Percentiles rank a stretch among this genome's conserved stretches.
phyloP scores from a whole-genome alignment of 2,797 vertebrate genomes.

The Pteropus rufus region DNA sequence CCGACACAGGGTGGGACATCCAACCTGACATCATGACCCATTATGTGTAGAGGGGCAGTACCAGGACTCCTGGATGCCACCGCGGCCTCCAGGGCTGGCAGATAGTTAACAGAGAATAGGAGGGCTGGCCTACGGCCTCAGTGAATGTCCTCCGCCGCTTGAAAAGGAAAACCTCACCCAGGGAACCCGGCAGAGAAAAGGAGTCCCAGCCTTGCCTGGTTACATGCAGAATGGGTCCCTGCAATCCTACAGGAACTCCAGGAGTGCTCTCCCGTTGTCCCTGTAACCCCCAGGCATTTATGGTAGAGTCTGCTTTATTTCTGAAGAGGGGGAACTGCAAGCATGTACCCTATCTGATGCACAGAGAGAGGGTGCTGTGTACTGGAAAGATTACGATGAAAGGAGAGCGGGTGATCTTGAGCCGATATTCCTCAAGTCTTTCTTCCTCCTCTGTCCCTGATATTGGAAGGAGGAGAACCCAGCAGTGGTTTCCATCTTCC shows the following conservation, averaged over 20 bases:
- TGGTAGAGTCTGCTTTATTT: background rate
- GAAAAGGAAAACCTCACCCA: background rate
- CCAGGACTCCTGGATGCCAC: background rate
- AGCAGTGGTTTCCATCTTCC: background rate
- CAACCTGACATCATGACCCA: background rate
- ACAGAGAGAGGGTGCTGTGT: too few relatives aligned
- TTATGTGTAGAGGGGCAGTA: too few relatives aligned
- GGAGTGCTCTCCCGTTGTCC: rapidly evolving
- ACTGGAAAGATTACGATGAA: background rate
- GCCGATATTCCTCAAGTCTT: too few relatives aligned
- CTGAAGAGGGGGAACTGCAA: background rate
- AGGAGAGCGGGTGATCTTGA: background rate
- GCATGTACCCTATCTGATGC: background rate
- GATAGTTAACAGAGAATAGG: background rate
- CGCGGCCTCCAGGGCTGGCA: background rate
- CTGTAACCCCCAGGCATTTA: background rate
- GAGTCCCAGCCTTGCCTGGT: background rate
- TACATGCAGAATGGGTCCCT: too few relatives aligned
- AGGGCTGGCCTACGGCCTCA: background rate
- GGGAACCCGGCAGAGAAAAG: background rate
- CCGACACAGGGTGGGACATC: background rate
- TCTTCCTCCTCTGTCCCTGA: background rate
- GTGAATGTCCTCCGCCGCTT: background rate
- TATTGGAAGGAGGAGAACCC: background rate
- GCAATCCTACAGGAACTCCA: rapidly evolving